Conservation (phyloP, 2,888 invertebrate genomes). For the Lochmaea crataegi region DNA sequence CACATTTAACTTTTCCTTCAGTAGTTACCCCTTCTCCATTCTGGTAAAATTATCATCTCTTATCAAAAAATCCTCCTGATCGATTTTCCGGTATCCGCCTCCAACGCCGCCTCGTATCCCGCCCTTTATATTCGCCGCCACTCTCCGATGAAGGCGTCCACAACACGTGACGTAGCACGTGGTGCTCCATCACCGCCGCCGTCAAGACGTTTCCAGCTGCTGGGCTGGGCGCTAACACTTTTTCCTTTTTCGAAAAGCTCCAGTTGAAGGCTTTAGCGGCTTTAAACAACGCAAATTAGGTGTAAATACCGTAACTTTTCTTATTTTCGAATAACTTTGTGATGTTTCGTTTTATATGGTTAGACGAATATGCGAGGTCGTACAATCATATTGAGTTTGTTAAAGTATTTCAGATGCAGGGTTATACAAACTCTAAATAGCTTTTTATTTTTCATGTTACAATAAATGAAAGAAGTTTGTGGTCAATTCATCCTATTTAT, state of each 20-base stretch:
- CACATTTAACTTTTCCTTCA: conserved; percentile 31
- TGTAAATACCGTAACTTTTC: conserved; percentile 10
- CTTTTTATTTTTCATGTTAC: no score
- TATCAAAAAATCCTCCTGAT: conserved; percentile 49
- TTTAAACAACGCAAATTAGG: conserved; percentile 14
- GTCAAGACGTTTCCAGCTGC: conserved; percentile 31
- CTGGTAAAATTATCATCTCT: conserved; percentile 35
- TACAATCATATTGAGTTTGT: not conserved
- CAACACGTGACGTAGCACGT: conserved; percentile 61
- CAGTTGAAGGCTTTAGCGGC: not conserved
- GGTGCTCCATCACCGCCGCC: conserved; percentile 55
- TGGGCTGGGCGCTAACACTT: conserved; percentile 10
- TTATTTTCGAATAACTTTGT: not conserved
- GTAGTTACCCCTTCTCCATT: conserved; percentile 25
- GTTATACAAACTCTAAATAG: no score
- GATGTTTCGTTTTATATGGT: not conserved
- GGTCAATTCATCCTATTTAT: no score
- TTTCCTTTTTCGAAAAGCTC: conserved; percentile 14
- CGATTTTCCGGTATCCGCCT: conserved; percentile 56
- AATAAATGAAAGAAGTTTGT: no score
- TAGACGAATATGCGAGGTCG: not conserved
- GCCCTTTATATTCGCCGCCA: conserved; percentile 57
- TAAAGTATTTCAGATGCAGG: not conserved
- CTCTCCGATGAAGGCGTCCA: conserved; percentile 57
- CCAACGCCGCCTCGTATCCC: conserved; percentile 59